Evolutionary conservation across 2,797 vertebrate species (phyloP).

Genomic region (Acipenser oxyrinchus): DNA sequence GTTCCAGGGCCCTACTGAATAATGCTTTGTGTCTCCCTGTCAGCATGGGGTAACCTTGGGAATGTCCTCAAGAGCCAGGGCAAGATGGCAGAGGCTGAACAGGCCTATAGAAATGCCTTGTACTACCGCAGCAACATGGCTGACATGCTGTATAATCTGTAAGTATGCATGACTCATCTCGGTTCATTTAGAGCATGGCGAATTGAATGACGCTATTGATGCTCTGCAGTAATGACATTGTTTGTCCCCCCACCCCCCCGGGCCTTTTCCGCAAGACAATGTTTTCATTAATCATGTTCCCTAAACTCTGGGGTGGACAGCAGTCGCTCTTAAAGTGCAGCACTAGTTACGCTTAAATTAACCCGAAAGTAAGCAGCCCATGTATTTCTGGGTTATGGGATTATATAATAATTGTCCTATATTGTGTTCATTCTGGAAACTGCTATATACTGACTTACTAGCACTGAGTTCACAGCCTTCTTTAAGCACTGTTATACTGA

Average conservation of each 20-base stretch:
- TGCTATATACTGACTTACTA: too few relatives aligned
- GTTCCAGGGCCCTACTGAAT: slow-evolving; percentile 42
- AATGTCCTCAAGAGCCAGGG: slow-evolving; percentile 98
- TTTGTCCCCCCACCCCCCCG: slow-evolving; percentile 28
- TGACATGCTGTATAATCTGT: slow-evolving; percentile 99
- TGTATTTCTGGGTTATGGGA: too few relatives aligned
- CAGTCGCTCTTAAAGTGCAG: slow-evolving; percentile 19
- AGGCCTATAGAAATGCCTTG: slow-evolving; percentile 91
- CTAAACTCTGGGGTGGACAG: slow-evolving; percentile 29
- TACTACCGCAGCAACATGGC: slow-evolving; percentile 99
- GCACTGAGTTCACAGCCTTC: too few relatives aligned
- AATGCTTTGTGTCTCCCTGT: slow-evolving; percentile 44
- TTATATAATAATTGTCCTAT: too few relatives aligned
- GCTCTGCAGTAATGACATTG: slow-evolving; percentile 18
- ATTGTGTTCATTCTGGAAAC: too few relatives aligned
- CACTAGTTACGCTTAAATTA: slow-evolving; percentile 31
- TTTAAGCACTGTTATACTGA: too few relatives aligned
- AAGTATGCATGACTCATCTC: slow-evolving; percentile 56
- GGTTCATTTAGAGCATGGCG: not conserved
- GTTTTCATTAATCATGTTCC: slow-evolving; percentile 44
- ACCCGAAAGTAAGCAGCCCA: not conserved
- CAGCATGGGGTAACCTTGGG: slow-evolving; percentile 98
- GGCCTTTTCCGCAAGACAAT: slow-evolving; percentile 28
- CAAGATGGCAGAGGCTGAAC: slow-evolving; percentile 88
- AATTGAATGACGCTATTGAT: slow-evolving; percentile 27